Evolutionary conservation across 2,888 invertebrate genomes (phyloP), one percentile per base, ranked within the genome.

Genomic region (Ophion slaviceki): DNA sequence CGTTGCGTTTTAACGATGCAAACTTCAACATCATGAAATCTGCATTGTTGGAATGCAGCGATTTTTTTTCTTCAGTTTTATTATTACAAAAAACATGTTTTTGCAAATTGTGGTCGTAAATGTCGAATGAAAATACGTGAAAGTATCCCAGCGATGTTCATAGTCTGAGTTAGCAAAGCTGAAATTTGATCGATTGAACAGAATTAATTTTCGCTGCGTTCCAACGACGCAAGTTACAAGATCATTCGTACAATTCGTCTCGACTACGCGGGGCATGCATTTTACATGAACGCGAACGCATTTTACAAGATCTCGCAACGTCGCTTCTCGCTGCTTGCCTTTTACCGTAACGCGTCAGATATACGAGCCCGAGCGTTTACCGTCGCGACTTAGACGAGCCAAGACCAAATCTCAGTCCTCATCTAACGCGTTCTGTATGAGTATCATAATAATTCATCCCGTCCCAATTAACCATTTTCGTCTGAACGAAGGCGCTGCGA

Each of bases 381-480:
- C 76, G 47, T 66, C 53, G 14, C 47, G 64, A 36, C 47, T 53
- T n/a, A 32, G 66, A 66, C 53, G 47, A 45, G 66, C 76, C 47
- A 57, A 66, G 45, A 53, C 28, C 66, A 47, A 66, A 75, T 32
- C 76, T 76, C 40, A 40, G 62, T 45, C 53, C 36, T 66, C 76
- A 32, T 76, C 71, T 32, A 53, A 47, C 47, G 47, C 45, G 45
- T n/a, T 75, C 64, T n/a, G 7, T 75, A 47, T 45, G 40, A 74
- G 74, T 36, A 47, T 40, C 64, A 75, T 75, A 64, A 75, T 75
- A 64, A 75, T 75, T 75, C 28, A 75, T 64, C 62, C 75, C 17
- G 64, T n/a, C 17, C 75, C 32, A 64, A 75, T 75, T 75, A 75
- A 64, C 64, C 75, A 28, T 75, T 75, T 75, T 75, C 64, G n/a